Base-by-base conservation (phyloP, 2,888 invertebrate species). In the Brachyptera risi region DNA sequence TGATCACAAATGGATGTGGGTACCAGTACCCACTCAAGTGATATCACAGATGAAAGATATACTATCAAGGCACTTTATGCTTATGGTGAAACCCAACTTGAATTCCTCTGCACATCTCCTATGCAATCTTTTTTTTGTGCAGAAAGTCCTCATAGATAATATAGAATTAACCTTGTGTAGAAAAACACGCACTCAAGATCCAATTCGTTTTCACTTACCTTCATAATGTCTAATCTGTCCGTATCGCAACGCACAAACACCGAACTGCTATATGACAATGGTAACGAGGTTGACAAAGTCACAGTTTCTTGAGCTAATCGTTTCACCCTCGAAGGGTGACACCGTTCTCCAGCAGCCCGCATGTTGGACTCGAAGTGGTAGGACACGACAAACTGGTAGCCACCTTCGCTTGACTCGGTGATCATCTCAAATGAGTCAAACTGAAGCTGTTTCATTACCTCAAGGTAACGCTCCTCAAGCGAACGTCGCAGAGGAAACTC, bases 181-280 rank as follows among this genome's bases (percentile, higher is more conserved):
- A n/a, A n/a, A n/a, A n/a, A n/a, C n/a, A n/a, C n/a, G n/a, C n/a
- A n/a, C n/a, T n/a, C n/a, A n/a, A n/a, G n/a, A n/a, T n/a, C n/a
- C n/a, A n/a, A n/a, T n/a, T n/a, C n/a, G n/a, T n/a, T n/a, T n/a
- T n/a, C 7, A 24, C 58, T 60, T 72, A 87, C 91, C 83, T 96
- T 96, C 95, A 96, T 96, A 66, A 96, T 87, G 75, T 96, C 96
- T 68, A 96, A 83, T 65, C 96, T 83, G 75, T 96, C 95, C 65
- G 92, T 88, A 78, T 96, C 96, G 76, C 93, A 93, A 68, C 96
- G 84, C 66, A 96, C 95, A 81, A 96, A 96, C 65, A 96, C 96
- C 66, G 92, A 92, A 74, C 93, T 93, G 75, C 92, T 92, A 76
- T 89, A 92, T 54, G 94, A 94, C 61, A 96, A 83, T 65, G 96